Conservation (phyloP, 2,113 vertebrate genomes). For the Rana temporaria region DNA sequence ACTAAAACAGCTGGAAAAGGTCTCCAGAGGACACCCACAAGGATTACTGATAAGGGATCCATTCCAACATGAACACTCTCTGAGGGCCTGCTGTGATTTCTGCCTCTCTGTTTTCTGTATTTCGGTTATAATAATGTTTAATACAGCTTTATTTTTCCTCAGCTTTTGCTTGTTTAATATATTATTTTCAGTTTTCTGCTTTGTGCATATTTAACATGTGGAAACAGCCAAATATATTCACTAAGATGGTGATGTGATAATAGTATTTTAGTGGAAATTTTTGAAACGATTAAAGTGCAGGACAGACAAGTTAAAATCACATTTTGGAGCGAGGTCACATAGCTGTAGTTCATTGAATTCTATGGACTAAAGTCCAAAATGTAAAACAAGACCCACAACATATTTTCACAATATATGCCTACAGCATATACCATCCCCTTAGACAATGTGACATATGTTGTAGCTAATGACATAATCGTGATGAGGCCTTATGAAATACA, state of each 20-base stretch:
- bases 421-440: too few species aligned
- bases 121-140: constrained; percentile 11
- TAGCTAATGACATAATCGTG: too few species aligned
- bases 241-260: constrained; percentile 27
- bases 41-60: neutral
- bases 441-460: too few species aligned
- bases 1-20: neutral
- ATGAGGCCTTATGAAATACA: too few species aligned
- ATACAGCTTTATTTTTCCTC: constrained; percentile 13
- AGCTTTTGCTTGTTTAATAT: constrained; percentile 22
- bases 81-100: constrained; percentile 16
- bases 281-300: neutral
- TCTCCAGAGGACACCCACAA: neutral
- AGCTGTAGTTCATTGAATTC: too few species aligned
- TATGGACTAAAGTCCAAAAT: too few species aligned
- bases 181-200: constrained; percentile 38
- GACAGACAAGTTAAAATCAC: too few species aligned
- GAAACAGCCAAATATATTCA: constrained; percentile 49
- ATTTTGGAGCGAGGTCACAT: too few species aligned
- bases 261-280: neutral
- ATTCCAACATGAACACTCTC: constrained; percentile 1
- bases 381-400: too few species aligned
- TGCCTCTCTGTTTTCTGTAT: constrained; percentile 12
- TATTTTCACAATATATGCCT: too few species aligned
- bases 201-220: constrained; percentile 43